A percentile compares a stretch with the other conserved stretches of the same genome.
phyloP scores from a whole-genome alignment of 1,140 invertebrate species.

The Caenorhabditis elegans region DNA sequence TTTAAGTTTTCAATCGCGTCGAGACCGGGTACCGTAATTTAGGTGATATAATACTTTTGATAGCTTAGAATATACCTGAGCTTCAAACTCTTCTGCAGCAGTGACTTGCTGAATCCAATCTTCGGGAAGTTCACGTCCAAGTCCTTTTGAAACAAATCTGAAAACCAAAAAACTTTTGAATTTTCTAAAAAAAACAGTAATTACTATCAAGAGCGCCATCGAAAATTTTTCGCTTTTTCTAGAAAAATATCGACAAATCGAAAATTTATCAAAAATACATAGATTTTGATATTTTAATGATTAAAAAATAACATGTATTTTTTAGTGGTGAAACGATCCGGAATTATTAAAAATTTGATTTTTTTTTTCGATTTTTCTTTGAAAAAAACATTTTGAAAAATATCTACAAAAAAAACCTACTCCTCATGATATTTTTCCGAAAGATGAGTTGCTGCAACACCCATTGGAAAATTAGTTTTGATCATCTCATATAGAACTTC shows the following conservation, averaged over 20 bases:
- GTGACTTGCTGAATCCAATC: slow-evolving; percentile 45
- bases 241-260: no score
- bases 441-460: slow-evolving; percentile 38
- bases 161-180: slow-evolving; percentile 20
- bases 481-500: slow-evolving; percentile 49
- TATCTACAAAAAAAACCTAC: slow-evolving; percentile 13
- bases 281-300: no score
- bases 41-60: neutral
- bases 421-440: slow-evolving; percentile 44
- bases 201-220: no score
- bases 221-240: no score
- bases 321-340: no score
- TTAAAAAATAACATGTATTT: no score
- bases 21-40: no score
- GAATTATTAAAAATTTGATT: no score
- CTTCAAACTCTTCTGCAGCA: slow-evolving; percentile 46
- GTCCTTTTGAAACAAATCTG: slow-evolving; percentile 39
- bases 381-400: neutral
- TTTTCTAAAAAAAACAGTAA: no score
- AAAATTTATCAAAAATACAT: no score
- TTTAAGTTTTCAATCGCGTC: no score
- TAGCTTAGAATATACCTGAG: neutral
- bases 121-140: slow-evolving; percentile 39
- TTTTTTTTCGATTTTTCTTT: neutral
- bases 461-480: slow-evolving; percentile 48